Percentiles rank a stretch among this genome's conserved stretches.
Evolutionary conservation across 2,113 vertebrate genomes (phyloP).

Genomic region (Solea senegalensis): DNA sequence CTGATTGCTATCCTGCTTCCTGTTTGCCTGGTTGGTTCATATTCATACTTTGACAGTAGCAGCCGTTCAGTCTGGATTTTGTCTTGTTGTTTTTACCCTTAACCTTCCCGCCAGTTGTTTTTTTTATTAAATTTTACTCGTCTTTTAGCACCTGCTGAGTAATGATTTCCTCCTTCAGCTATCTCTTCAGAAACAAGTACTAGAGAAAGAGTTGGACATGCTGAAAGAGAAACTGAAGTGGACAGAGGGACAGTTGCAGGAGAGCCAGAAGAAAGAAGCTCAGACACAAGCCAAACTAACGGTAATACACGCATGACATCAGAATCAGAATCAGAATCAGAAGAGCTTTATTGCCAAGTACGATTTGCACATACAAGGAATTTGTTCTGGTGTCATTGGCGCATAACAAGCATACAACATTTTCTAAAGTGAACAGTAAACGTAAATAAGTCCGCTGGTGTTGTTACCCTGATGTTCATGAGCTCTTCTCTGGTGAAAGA

Average conservation of each 20-base stretch:
- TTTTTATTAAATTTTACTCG: neutral
- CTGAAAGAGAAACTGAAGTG: conserved; percentile 78
- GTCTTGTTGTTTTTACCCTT: neutral
- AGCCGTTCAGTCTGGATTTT: neutral
- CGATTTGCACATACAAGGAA: too few relatives aligned
- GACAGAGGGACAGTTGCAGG: conserved; percentile 76
- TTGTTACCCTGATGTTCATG: too few relatives aligned
- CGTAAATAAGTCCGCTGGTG: too few relatives aligned
- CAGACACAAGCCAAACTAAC: conserved; percentile 78
- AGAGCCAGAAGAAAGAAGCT: conserved; percentile 76
- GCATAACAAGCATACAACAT: too few relatives aligned
- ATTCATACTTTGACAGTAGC: conserved; percentile 3
- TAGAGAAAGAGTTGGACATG: conserved; percentile 78
- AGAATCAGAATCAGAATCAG: too few relatives aligned
- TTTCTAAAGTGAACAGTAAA: too few relatives aligned
- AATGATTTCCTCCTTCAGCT: conserved; percentile 61
- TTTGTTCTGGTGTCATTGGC: too few relatives aligned
- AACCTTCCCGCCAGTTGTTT: neutral
- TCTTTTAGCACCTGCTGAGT: neutral
- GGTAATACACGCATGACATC: conserved; percentile 62
- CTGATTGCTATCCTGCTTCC: conserved; percentile 27
- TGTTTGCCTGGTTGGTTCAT: conserved; percentile 11
- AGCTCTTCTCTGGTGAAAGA: too few relatives aligned
- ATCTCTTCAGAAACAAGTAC: conserved; percentile 77
- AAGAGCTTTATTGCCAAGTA: too few relatives aligned